Conservation (phyloP, 2,888 invertebrate genomes). For the Laothoe populi region DNA sequence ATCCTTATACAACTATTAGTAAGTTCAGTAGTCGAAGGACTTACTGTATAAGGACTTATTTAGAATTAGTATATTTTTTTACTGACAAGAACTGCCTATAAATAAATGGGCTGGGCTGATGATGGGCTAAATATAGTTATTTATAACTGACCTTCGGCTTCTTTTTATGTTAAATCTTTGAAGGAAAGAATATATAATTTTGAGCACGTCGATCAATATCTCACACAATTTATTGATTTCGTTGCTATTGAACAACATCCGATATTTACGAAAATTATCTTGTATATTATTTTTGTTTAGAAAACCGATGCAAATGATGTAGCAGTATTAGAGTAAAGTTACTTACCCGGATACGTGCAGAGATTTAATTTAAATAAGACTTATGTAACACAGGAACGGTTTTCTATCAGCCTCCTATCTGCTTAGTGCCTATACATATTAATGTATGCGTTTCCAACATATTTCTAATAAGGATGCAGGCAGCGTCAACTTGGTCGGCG, state of each 20-base stretch:
- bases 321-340: background rate
- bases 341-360: background rate
- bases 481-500: background rate
- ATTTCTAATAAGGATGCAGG: conserved; percentile 5
- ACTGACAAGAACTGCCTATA: too few relatives aligned
- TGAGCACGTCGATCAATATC: too few relatives aligned
- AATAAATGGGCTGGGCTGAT: too few relatives aligned
- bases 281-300: background rate
- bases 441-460: conserved; percentile 8
- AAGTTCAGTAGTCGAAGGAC: too few relatives aligned
- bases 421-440: background rate
- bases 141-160: too few relatives aligned
- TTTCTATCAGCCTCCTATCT: background rate
- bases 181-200: too few relatives aligned
- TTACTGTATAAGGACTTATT: too few relatives aligned
- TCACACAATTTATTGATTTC: background rate
- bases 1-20: too few relatives aligned
- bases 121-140: too few relatives aligned
- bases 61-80: too few relatives aligned
- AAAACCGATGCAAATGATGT: background rate
- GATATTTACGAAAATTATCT: background rate
- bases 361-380: background rate
- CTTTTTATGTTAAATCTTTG: too few relatives aligned
- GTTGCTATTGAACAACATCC: background rate
- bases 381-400: conserved; percentile 4